phyloP scores from a whole-genome alignment of 2,113 vertebrate genomes.

The Pandion haliaetus region DNA sequence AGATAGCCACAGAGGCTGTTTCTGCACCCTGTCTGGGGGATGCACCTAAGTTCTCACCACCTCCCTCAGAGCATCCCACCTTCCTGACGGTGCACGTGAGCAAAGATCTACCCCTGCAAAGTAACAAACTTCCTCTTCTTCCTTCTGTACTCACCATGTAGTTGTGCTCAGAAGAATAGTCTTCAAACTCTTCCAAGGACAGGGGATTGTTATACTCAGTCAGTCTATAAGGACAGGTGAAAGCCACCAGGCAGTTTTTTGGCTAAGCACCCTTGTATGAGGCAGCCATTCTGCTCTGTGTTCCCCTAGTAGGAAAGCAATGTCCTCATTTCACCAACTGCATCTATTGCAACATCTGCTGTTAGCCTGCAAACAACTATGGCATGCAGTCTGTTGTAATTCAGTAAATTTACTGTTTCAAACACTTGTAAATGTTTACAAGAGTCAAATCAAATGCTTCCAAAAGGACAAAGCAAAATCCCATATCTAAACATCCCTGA shows the following conservation, averaged over 20 bases:
- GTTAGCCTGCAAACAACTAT: neutral
- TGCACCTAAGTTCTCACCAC: neutral
- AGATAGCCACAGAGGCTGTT: neutral
- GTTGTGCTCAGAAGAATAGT: neutral
- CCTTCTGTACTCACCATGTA: neutral
- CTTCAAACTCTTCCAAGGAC: neutral
- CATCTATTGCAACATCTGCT: neutral
- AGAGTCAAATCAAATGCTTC: neutral
- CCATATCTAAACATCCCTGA: neutral
- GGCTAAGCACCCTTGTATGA: neutral
- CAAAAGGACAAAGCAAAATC: neutral
- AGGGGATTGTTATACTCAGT: neutral
- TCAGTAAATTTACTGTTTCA: neutral
- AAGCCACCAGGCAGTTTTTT: neutral
- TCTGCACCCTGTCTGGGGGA: neutral
- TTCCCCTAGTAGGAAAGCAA: fast-evolving
- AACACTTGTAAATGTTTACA: neutral
- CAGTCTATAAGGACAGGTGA: neutral
- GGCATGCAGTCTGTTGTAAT: neutral
- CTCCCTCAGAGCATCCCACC: neutral
- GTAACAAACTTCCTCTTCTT: neutral
- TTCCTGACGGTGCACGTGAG: fast-evolving
- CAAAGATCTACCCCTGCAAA: neutral
- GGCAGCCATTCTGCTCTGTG: neutral
- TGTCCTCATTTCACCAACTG: neutral